Evolutionary conservation across 2,113 vertebrate species (phyloP).

Genomic region (Mellivora capensis): DNA sequence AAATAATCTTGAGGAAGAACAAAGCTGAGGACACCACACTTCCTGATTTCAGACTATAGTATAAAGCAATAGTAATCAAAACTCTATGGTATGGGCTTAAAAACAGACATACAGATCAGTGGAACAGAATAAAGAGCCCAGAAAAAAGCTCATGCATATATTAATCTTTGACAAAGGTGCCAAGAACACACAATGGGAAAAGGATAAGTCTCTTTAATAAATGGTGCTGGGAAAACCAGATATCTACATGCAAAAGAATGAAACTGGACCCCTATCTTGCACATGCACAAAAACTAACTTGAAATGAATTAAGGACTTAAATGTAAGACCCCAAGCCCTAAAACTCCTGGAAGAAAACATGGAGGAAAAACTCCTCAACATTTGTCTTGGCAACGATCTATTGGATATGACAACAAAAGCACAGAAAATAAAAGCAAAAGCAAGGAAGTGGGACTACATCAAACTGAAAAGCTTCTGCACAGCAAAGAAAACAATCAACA

Average conservation of each 20-base stretch:
- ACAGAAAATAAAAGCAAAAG: neutral
- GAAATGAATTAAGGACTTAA: neutral
- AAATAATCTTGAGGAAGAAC: neutral
- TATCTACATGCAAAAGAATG: neutral
- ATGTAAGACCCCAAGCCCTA: neutral
- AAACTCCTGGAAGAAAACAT: neutral
- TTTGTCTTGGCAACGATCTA: neutral
- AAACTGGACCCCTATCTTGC: neutral
- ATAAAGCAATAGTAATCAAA: neutral
- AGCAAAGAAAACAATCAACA: neutral
- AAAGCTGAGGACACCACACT: neutral
- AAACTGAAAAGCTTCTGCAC: neutral
- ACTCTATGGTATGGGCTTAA: neutral
- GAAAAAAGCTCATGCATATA: neutral
- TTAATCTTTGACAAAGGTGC: neutral
- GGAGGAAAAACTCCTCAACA: neutral
- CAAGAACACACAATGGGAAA: neutral
- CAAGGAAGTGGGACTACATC: neutral
- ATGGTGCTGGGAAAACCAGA: neutral
- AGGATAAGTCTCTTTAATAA: neutral
- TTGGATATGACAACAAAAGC: neutral
- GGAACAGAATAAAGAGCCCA: neutral
- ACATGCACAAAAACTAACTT: neutral
- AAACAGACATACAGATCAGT: neutral
- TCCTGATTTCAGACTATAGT: neutral